These are phyloP conservation scores for Cyclophora punctaria DNA, from an alignment of 2,888 invertebrate genomes.

Conservation along the genomic window DNA sequence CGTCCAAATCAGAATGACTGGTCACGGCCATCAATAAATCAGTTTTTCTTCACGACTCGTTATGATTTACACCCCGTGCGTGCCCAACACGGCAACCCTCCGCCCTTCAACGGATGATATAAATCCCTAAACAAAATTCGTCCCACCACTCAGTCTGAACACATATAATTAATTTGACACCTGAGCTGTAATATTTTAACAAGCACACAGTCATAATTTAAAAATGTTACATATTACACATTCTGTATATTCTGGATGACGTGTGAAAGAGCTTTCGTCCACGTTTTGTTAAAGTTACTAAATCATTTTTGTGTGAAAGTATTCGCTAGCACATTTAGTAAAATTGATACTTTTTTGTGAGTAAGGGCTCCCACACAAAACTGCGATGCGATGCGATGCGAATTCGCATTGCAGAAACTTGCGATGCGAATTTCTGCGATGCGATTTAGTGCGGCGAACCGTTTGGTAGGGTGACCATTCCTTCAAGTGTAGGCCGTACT, in stretches of 20 bases:
- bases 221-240: not conserved
- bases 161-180: conserved; percentile 48
- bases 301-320: too few relatives aligned
- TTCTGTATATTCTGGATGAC: not conserved
- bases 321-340: too few relatives aligned
- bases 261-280: not conserved
- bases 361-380: too few relatives aligned
- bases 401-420: too few relatives aligned
- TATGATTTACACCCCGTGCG: conserved; percentile 35
- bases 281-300: too few relatives aligned
- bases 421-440: too few relatives aligned
- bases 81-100: conserved; percentile 39
- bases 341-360: too few relatives aligned
- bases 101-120: conserved; percentile 36
- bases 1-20: too few relatives aligned
- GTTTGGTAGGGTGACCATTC: too few relatives aligned
- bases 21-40: conserved; percentile 1
- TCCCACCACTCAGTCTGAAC: conserved; percentile 15
- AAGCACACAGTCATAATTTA: conserved; percentile 14
- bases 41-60: conserved; percentile 8
- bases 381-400: too few relatives aligned
- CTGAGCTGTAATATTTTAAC: conserved; percentile 24
- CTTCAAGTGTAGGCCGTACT: too few relatives aligned
- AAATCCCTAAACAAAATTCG: conserved; percentile 46
- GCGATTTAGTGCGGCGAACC: too few relatives aligned